Base-by-base conservation (phyloP, 2,888 invertebrate genomes). In the Zaprionus obscuricornis region DNA sequence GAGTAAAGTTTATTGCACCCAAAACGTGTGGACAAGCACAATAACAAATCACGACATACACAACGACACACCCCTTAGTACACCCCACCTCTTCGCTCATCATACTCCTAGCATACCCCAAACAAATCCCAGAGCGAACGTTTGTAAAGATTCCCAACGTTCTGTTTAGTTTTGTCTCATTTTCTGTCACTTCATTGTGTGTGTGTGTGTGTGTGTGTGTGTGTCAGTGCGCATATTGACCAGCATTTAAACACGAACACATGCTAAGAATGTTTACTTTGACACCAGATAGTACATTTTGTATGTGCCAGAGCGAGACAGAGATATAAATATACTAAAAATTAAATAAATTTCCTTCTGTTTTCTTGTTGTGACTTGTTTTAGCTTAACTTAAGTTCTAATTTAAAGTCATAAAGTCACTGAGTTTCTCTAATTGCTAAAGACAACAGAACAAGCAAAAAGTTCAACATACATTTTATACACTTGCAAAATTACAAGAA, bases 1-100 rank as follows among this genome's bases (percentile, higher is more conserved):
- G 34, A 43, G 66, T 40, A 13, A 55, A 74, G 66, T 66, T 74
- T 74, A 66, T 70, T 74, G 78, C 74, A 70, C 66, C 56, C 70
- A 42, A 54, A 66, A 77, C 52, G 74, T 74, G 77, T 55, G 34
- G 52, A 52, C 47, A 66, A 47, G 59, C 74, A 40, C 71, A 47
- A 66, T 45, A 65, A 54, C 78, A 62, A 55, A 74, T 40, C 52
- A 43, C 51, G 31, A 22, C 49, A 34, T 22, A 14, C 27, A 6
- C n/a, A 27, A 4, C 3, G n/a, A 6, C 27, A 27, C 27, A 7
- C 27, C n/a, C n/a, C n/a, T n/a, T n/a, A n/a, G n/a, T n/a, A 27
- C 22, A 39, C 11, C 13, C 16, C 2, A 10, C 3, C 18, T 5
- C 3, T 29, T 8, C 3, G 29, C n/a, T n/a, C n/a, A n/a, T n/a